Conservation (phyloP, 1,140 invertebrate genomes). For the Eurosta solidaginis region DNA sequence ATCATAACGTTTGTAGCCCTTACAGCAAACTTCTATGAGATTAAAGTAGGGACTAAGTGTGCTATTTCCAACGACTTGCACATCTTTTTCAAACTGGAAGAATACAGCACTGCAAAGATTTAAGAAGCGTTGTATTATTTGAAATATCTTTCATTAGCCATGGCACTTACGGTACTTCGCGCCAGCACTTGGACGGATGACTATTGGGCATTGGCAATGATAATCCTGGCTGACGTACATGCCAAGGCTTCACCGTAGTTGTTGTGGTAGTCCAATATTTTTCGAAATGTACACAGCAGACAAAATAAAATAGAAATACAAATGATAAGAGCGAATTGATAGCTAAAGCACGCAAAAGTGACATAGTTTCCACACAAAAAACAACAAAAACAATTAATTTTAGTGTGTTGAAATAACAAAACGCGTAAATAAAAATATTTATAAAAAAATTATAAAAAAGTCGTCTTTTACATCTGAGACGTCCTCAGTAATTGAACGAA, state of each 20-base stretch:
- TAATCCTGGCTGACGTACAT: conserved; percentile 46
- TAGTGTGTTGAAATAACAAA: neutral
- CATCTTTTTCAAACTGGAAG: conserved; percentile 53
- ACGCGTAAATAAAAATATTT: neutral
- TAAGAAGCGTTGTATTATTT: neutral
- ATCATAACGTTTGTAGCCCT: conserved; percentile 65
- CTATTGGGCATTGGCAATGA: conserved; percentile 46
- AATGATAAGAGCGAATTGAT: conserved; percentile 34
- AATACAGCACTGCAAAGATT: conserved; percentile 44
- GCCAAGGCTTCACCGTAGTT: conserved; percentile 46
- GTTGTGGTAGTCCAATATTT: conserved; percentile 37
- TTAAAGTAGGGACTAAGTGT: conserved; percentile 41
- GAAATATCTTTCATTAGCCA: neutral
- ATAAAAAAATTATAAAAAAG: neutral
- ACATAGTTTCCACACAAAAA: conserved; percentile 14
- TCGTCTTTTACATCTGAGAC: neutral
- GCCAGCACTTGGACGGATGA: conserved; percentile 47
- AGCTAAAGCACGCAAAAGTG: conserved; percentile 5
- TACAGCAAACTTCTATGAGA: conserved; percentile 66
- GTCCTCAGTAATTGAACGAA: neutral
- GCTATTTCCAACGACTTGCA: conserved; percentile 51
- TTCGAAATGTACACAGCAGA: conserved; percentile 27
- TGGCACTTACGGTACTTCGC: conserved; percentile 56
- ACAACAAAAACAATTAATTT: neutral
- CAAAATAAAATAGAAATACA: conserved; percentile 19